Percentiles rank a stretch among this genome's conserved stretches.
Evolutionary conservation across 1,140 invertebrate species (phyloP).

Genomic region (Harlomillsia oculata): DNA sequence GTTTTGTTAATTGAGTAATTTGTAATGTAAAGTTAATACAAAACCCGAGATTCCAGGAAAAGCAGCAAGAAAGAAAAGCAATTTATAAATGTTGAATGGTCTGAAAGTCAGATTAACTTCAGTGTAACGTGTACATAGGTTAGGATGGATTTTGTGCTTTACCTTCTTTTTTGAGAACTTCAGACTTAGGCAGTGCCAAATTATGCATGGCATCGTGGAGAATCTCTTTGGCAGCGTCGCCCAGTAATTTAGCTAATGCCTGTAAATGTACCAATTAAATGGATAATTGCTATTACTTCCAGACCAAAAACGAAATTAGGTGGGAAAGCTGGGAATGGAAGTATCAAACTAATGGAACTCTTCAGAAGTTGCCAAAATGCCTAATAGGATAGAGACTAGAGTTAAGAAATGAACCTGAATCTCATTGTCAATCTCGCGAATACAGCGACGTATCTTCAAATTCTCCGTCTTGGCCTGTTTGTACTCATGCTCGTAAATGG

Average conservation of each 20-base stretch:
- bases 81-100: neutral
- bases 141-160: conserved; percentile 26
- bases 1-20: no score
- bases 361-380: no score
- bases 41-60: no score
- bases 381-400: no score
- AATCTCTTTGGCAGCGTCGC: conserved; percentile 44
- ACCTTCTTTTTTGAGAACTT: conserved; percentile 46
- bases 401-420: no score
- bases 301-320: no score
- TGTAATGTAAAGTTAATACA: no score
- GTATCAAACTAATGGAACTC: no score
- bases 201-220: conserved; percentile 36
- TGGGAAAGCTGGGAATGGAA: no score
- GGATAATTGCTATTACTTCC: no score
- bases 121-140: no score
- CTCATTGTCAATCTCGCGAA: conserved; percentile 68
- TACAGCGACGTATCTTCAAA: conserved; percentile 62
- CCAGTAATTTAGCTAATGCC: conserved; percentile 49
- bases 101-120: neutral
- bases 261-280: no score
- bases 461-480: conserved; percentile 67
- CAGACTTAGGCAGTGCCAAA: conserved; percentile 37
- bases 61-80: neutral
- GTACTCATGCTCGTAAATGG: conserved; percentile 65